Evolutionary conservation across 2,113 vertebrate species (phyloP).

Genomic region (Axis porcinus): DNA sequence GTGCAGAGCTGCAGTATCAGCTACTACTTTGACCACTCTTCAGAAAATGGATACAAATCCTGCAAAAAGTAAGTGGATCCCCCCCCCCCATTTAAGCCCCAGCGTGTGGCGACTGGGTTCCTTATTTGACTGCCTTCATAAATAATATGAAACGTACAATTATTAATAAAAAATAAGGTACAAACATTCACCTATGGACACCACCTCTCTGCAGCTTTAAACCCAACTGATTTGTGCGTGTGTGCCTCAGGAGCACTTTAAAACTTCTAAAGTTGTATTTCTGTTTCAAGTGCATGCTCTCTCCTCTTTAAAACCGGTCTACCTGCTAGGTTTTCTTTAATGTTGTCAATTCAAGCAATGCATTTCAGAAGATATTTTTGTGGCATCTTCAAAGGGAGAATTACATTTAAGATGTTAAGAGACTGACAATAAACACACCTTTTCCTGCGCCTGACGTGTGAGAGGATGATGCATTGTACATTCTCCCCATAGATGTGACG

Average conservation of each 20-base stretch:
- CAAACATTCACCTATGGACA: neutral
- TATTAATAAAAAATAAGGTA: neutral
- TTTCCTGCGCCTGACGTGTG: neutral
- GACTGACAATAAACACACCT: neutral
- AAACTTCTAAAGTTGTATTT: neutral
- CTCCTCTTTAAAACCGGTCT: neutral
- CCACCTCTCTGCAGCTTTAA: neutral
- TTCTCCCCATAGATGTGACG: slow-evolving; percentile 87
- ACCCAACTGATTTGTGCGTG: neutral
- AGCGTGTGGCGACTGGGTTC: neutral
- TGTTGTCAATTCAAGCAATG: neutral
- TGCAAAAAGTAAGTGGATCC: slow-evolving; percentile 90
- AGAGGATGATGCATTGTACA: neutral
- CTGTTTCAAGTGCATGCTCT: neutral
- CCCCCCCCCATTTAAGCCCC: too few relatives aligned
- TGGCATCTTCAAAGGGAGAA: neutral
- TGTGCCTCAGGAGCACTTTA: neutral
- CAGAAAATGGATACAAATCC: slow-evolving; percentile 86
- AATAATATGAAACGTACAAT: neutral
- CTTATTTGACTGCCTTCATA: neutral
- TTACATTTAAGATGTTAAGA: neutral
- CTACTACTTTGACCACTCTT: slow-evolving; percentile 89
- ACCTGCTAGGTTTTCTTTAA: neutral
- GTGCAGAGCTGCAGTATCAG: slow-evolving; percentile 89
- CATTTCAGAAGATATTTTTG: neutral